Evolutionary conservation across 2,797 vertebrate genomes (phyloP), one percentile per base, ranked within the genome.

Genomic region (Bufotes viridis): DNA sequence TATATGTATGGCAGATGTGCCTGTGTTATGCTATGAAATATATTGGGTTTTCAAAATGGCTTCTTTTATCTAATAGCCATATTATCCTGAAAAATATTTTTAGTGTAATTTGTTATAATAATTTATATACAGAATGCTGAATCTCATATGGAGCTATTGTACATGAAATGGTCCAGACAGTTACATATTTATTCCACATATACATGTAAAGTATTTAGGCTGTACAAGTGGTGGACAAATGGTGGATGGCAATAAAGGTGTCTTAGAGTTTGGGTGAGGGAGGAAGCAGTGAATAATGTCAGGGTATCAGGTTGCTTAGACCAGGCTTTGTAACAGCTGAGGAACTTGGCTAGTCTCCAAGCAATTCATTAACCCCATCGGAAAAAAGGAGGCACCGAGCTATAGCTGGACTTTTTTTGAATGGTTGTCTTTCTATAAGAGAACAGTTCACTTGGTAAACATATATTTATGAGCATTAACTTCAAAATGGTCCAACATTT

Each of bases 341-440:
- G 20, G 53, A 60, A 53, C 87, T 79, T 75, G 82, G 81, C 81
- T n/a, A 24, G 22, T 69, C 75, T 84, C 75, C 87, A 88, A 72
- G n/a, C 20, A 24, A 69, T 87, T 57, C 24, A 65, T 78, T 87
- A 80, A 76, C 70, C 42, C 61, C 42, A 26, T 82, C 26, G 70
- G 61, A 58, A 67, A 58, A 22, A 78, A 22, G 17, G 60, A 76
- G 42, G 34, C 74, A 57, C 2, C 61, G 57, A 12, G n/a, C 26
- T 26, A 78, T 8, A 78, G 13, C 9, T 78, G 20, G 49, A 60
- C 51, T 58, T 49, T 7, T 87, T 12, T 15, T 87, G 42, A 26
- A 61, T 17, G 74, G 78, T 58, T 61, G 29, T 51, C 34, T 74
- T 60, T 69, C 29, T 58, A 55, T 34, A 34, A 80, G n/a, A 3